Conservation (phyloP, 2,797 vertebrate species). For the Schizopygopsis malacanthus region DNA sequence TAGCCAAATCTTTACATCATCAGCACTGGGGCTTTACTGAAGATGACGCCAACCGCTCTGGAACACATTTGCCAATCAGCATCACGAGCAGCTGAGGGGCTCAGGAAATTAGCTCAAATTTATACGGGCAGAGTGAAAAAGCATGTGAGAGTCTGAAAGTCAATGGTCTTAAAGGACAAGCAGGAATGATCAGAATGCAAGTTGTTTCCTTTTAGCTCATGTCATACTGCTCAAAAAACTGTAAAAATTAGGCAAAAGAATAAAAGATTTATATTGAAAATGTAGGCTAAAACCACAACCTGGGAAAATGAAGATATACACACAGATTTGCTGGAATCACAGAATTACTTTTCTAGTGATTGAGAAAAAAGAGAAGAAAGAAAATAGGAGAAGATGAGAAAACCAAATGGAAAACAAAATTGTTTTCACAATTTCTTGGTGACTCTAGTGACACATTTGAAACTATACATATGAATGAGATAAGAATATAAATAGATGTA, state of each 20-base stretch:
- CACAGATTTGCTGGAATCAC: background rate
- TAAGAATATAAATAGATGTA: background rate
- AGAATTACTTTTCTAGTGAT: background rate
- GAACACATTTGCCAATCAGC: conserved; percentile 59
- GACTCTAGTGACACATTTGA: background rate
- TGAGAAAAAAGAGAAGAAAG: background rate
- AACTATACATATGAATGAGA: background rate
- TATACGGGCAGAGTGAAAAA: background rate
- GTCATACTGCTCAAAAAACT: conserved; percentile 59
- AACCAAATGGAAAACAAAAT: background rate
- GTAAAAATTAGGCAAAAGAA: conserved; percentile 61
- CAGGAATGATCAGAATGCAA: conserved; percentile 22
- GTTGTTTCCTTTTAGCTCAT: background rate
- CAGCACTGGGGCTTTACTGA: conserved; percentile 47
- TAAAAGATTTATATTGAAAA: conserved; percentile 67
- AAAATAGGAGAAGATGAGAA: background rate
- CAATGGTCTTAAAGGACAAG: conserved; percentile 49
- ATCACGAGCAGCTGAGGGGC: conserved; percentile 51
- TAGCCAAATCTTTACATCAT: conserved; percentile 56
- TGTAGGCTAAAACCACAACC: conserved; percentile 52
- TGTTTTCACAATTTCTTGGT: no score
- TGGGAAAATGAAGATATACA: background rate
- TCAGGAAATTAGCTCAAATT: conserved; percentile 61
- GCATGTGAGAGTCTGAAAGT: conserved; percentile 19
- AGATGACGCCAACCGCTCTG: conserved; percentile 50